Base-by-base conservation (phyloP, 2,113 vertebrate species). In the Orientallactaga bullata region DNA sequence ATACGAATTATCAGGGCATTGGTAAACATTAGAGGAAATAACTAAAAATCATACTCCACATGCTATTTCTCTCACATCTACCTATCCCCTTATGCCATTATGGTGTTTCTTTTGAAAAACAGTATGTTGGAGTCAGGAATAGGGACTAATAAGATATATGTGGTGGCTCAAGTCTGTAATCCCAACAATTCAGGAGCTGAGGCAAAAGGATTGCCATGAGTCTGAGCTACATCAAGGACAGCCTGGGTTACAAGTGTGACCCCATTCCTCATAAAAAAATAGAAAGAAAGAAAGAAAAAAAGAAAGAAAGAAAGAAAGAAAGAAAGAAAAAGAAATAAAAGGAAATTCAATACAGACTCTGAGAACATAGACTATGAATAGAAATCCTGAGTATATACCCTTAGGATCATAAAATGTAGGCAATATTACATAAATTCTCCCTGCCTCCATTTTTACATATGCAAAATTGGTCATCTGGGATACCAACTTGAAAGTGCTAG, bases 251-350 rank as follows among this genome's bases (percentile, higher is more conserved):
- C 18, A 42, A 58, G 3, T 35, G 5, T 55, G 69, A 71, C 8
- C 24, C 32, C 10, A 3, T 17, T 12, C 51, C 15, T 9, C 35
- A 71, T 17, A 7, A 32, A 37, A 26, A 21, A 3, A 2, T 42
- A 16, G 1, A 6, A 39, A 3, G 16, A 24, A 3, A 16, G 11
- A 3, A 30, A 1, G 16, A 81, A 4, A 16, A 26, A 5, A 26
- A 7, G 23, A 21, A 72, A 10, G 21, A 12, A 35, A 8, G 11
- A 18, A 20, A 72, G 28, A 18, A 17, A 55, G 4, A 4, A 77
- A 7, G 2, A 81, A 5, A 26, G 63, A 9, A 16, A 63, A 2
- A 37, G 39, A 77, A 20, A 32, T 24, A 47, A 69, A 84, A 21
- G n/a, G 21, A 10, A 47, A 47, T 47, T 47, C 8, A 78, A 68